Evolutionary conservation across 2,113 vertebrate species (phyloP), one percentile per base, ranked within the genome.

Genomic region (Barnardius zonarius): DNA sequence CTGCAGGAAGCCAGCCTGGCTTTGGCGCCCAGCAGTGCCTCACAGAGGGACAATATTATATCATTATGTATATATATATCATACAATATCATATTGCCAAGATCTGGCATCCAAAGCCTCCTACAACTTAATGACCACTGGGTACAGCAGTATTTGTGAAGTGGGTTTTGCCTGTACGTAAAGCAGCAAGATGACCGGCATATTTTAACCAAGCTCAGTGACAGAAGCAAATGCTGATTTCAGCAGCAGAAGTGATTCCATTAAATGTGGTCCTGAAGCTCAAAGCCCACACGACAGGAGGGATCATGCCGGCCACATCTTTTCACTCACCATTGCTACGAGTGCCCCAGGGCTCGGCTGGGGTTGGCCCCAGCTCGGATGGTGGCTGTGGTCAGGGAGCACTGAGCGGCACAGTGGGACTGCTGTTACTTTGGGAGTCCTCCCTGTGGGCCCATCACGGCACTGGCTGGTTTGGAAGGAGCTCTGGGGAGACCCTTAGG

Each of bases 371-470:
- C 49, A 31, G 43, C 24, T 75, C 24, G 10, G 44, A 12, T 7
- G 0, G 4, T 15, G 13, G 49, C 68, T 1, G 2, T 31, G 37
- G 25, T 39, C 25, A 15, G 23, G 61, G 33, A 80, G 23, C 1
- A 0, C 46, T 8, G 41, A 43, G 66, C 1, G 0, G 19, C 28
- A n/a, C 0, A 2, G 13, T 11, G 51, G 25, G 15, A 20, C 9
- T 6, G 1, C 63, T 8, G 16, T 20, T 30, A 23, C 61, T 52
- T 39, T 68, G 4, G 5, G 39, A 17, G 30, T 49, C n/a, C 5
- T 33, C 20, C 24, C 20, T 10, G 46, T 0, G 5, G 13, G 4
- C 11, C 14, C 43, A 5, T 39, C 33, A 12, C 6, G 1, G 4
- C 0, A 2, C 10, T 1, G 4, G 39, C 30, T 39, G 75, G 33